Evolutionary conservation across 2,888 invertebrate genomes (phyloP).

Genomic region (Tetrapedia diversipes): DNA sequence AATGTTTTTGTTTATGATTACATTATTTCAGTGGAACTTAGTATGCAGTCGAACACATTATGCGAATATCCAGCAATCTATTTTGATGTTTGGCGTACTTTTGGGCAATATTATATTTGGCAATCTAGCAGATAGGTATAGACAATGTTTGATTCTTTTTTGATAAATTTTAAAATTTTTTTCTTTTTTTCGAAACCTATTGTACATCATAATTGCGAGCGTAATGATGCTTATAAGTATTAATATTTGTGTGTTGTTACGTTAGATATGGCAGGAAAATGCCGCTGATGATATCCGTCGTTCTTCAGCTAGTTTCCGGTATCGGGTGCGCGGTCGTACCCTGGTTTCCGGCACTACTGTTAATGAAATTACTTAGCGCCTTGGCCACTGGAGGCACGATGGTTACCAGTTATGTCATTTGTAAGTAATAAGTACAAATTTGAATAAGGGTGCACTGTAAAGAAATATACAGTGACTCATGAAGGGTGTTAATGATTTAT

Average conservation of each 20-base stretch:
- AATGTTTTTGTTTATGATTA: constrained; percentile 37
- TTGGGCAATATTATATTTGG: constrained; percentile 90
- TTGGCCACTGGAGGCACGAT: constrained; percentile 93
- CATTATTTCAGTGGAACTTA: constrained; percentile 87
- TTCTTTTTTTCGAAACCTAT: background rate
- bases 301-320: constrained; percentile 89
- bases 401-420: constrained; percentile 87
- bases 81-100: constrained; percentile 91
- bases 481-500: no score
- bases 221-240: background rate
- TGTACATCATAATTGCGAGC: background rate
- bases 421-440: constrained; percentile 74
- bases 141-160: constrained; percentile 6
- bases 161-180: background rate
- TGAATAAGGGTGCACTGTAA: no score
- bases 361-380: constrained; percentile 89
- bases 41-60: constrained; percentile 88
- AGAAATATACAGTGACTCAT: no score
- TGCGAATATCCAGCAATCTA: constrained; percentile 89
- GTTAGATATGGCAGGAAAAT: constrained; percentile 89
- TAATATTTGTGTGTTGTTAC: background rate
- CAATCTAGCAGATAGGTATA: constrained; percentile 90
- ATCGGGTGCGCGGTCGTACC: constrained; percentile 89
- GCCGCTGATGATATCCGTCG: constrained; percentile 89
- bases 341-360: constrained; percentile 86